A percentile compares a stretch with the other conserved stretches of the same genome.
These are phyloP conservation scores for Drosophila villosipedis DNA, from an alignment of 2,888 invertebrate species.

Conservation along the genomic window DNA sequence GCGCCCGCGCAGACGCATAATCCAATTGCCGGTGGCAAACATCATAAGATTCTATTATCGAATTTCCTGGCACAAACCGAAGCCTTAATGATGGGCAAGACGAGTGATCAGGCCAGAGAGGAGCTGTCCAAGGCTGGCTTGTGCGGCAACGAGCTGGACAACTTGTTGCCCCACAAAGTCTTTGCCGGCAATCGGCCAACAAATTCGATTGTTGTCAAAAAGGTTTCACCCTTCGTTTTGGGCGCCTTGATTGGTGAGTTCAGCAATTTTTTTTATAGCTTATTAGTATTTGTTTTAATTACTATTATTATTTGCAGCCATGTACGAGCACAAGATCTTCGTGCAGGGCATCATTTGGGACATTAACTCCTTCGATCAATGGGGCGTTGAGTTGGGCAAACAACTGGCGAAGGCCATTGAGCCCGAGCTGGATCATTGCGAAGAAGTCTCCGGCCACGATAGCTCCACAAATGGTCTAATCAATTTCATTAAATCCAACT, in stretches of 20 bases:
- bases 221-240: constrained; percentile 96
- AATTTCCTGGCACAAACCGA: constrained; percentile 99
- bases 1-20: constrained; percentile 97
- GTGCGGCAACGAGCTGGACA: constrained; percentile 89
- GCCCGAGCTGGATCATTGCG: constrained; percentile 92
- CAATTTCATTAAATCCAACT: constrained; percentile 93
- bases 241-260: constrained; percentile 95
- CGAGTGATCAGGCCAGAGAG: constrained; percentile 87
- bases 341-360: constrained; percentile 99
- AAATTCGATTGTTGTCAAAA: constrained; percentile 97
- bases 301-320: constrained; percentile 87
- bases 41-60: constrained; percentile 97
- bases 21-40: constrained; percentile 91
- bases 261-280: too few species aligned
- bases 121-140: constrained; percentile 94
- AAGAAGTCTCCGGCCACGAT: constrained; percentile 92
- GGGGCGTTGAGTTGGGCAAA: constrained; percentile 99
- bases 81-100: constrained; percentile 95
- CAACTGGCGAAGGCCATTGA: constrained; percentile 99
- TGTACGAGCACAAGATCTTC: constrained; percentile 99
- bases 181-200: constrained; percentile 99
- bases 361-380: constrained; percentile 99
- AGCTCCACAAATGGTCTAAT: constrained; percentile 98
- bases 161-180: constrained; percentile 97
- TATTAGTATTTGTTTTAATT: not conserved